Evolutionary conservation across 2,797 vertebrate species (phyloP), one percentile per base, ranked within the genome.

Genomic region (Sebastiscus tertius): DNA sequence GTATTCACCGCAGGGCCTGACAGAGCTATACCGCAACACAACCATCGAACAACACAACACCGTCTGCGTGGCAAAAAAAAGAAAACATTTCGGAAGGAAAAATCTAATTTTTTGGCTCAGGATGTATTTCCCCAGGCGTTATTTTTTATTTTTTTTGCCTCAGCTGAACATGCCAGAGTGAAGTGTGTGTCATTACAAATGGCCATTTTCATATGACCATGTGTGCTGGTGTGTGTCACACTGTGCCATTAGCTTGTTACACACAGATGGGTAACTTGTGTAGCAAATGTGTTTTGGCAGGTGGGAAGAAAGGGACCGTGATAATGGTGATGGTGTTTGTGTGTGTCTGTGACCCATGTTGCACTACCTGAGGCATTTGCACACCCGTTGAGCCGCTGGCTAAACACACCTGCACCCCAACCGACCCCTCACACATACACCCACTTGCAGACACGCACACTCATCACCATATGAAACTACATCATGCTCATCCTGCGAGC

Each of bases 251-350:
- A 90, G 85, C 84, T 75, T 69, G 82, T 88, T 88, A 79, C 46
- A 77, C 84, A 81, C 86, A 90, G 81, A 87, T 83, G 77, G 84
- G 77, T 85, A 82, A 84, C 80, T 80, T 65, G 66, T 78, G 66
- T 83, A 31, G 79, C 68, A 89, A 92, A 94, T 92, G 89, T 83
- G 83, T 86, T 90, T 79, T 93, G 92, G 92, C 90, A 93, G 93
- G 90, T 92, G 88, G 82, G 69, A 78, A 87, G 27, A 72, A 77
- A 83, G 42, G 63, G 73, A 39, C 70, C 56, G 65, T 78, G 66
- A 74, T 81, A 70, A 88, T 62, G 73, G 67, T 84, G 77, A 66
- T 33, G 54, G 33, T 81, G 13, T 71, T 60, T 67, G 22, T 79
- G 76, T 77, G 63, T 59, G 59, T 72, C 46, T 4, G 22, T 88